phyloP scores from a whole-genome alignment of 2,113 vertebrate species.

The Oenanthe oenanthe region DNA sequence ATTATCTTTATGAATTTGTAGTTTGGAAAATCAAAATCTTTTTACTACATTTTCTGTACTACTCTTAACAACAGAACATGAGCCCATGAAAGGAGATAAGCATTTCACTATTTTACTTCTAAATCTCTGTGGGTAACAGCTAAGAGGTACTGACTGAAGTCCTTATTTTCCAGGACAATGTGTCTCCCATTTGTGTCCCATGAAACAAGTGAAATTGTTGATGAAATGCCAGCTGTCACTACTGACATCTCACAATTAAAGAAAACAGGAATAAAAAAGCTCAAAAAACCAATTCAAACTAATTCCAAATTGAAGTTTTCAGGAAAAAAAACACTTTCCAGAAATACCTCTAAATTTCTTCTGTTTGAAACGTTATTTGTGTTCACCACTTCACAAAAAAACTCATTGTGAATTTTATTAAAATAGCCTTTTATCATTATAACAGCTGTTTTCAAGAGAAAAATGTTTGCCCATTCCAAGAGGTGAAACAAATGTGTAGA shows the following conservation, averaged over 20 bases:
- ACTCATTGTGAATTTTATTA: fast-evolving
- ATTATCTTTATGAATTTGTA: background rate
- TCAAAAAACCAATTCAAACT: background rate
- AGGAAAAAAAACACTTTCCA: background rate
- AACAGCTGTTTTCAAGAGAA: background rate
- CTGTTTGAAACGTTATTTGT: background rate
- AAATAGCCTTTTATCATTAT: background rate
- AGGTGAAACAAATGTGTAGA: background rate
- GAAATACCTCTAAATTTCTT: background rate
- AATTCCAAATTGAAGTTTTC: background rate
- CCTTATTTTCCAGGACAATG: background rate
- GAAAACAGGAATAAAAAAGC: background rate
- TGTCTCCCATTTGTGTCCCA: background rate
- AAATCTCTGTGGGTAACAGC: background rate
- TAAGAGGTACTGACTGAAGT: background rate
- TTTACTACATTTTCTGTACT: background rate
- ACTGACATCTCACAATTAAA: background rate
- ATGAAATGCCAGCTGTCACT: background rate
- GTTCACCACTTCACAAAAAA: background rate
- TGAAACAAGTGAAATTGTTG: background rate
- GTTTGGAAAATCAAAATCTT: background rate
- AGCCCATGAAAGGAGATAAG: background rate
- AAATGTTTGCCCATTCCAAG: background rate
- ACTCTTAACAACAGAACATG: background rate
- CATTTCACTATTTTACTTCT: background rate